Evolutionary conservation across 1,140 invertebrate species (phyloP), one percentile per base, ranked within the genome.

Genomic region (Scaptomyza pallida): DNA sequence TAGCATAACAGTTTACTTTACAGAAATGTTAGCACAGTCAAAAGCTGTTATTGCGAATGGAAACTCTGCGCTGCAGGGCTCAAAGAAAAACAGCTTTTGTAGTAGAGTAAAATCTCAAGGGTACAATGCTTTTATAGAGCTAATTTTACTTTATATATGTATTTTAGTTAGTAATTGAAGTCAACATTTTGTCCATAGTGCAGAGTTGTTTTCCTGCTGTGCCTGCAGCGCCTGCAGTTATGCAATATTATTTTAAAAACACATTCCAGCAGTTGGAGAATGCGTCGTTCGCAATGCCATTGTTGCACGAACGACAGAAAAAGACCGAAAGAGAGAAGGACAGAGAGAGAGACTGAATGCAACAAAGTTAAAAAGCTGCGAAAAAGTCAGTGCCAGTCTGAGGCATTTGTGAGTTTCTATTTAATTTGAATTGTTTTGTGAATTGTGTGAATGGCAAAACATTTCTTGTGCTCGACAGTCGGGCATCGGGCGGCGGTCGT

Each of bases 391-490:
- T 23, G 37, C 17, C 13, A 43, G 45, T 67, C 48, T 21, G 8
- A 52, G 69, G 67, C 74, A 62, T 65, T 83, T 70, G 40, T 63
- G 69, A 81, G 51, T 80, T 76, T 74, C 81, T 48, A 79, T 85
- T 86, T 86, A 86, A 86, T 85, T 85, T 86, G 73, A 85, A 85
- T 85, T 85, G 81, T 85, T 85, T 85, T 71, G 61, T 51, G 21
- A 56, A 56, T 54, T 64, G 47, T 51, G 48, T 26, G 26, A 65
- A 86, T 64, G 76, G 69, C 69, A 54, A 81, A 52, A 52, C 77
- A 75, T 74, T 83, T 70, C n/a, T n/a, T 74, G 69, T 54, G 63
- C 72, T 41, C 74, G 50, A 48, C 44, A 52, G 37, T 54, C 6
- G 16, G 21, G 15, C 9, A n/a, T n/a, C n/a, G n/a, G n/a, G n/a